Evolutionary conservation across 2,888 invertebrate species (phyloP), one percentile per base, ranked within the genome.

Genomic region (Steinernema carpocapsae): DNA sequence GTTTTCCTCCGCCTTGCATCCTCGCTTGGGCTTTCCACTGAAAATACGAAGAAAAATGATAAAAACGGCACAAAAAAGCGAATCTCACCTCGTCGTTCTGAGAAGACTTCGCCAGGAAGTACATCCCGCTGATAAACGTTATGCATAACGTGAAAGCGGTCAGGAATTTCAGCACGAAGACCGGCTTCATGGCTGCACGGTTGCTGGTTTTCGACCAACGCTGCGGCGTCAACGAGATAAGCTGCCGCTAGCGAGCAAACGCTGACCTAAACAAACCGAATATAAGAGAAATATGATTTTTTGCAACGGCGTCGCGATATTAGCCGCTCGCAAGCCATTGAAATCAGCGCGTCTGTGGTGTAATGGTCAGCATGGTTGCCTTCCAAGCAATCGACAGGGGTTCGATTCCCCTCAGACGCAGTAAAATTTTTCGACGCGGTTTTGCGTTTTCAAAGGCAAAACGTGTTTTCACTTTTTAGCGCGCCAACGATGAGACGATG

Each of bases 101-200:
- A 2, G 64, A 64, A 10, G 64, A 64, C 17, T 64, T 64, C 14
- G 64, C 29, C 64, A 64, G 64, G 29, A 64, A 64, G 32, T 64
- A 64, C 32, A 64, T 37, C 2, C 64, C 64, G 32, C 64, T 37
- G 14, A 64, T 64, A n/a, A 64, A 64, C 32, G 64, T 64, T 3
- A 64, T 2, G 32, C 64, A 64, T 12, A 64, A 17, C 64, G 64
- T 64, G 64, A 29, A 64, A 3, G 64, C 64, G 32, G 64, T 64
- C 12, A 64, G 32, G 19, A 64, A 64, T 29, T 64, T 64, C 17
- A 64, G 37, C 7, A 64, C 37, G 32, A 64, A 64, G 32, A 64
- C 64, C 26, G 64, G 64, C 64, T 64, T 64, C 64, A 64, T 64
- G 29, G 32, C 32, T 17, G 37, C 14, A n/a, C n/a, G n/a, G n/a